Evolutionary conservation across 2,888 invertebrate species (phyloP), one percentile per base, ranked within the genome.

Genomic region (Epinotia bilunana): DNA sequence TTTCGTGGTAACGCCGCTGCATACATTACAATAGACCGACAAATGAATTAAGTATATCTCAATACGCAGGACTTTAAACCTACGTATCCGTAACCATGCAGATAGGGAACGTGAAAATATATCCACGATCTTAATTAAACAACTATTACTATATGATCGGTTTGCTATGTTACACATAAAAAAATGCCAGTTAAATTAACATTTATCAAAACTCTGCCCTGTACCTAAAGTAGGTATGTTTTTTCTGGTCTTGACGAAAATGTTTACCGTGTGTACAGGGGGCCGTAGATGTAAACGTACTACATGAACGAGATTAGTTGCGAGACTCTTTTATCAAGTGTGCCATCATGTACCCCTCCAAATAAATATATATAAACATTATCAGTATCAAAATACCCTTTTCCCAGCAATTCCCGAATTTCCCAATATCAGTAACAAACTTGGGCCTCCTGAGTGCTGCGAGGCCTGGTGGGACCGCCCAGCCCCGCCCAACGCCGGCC

Each of bases 401-500:
- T 73, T 53, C 64, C 74, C 49, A 49, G 28, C 63, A 64, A 70
- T 70, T 74, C 70, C 74, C 74, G 70, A 74, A 74, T 70, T 74
- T 70, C 46, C 70, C 57, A 69, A 69, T 62, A 72, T 72, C 68
- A 23, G 71, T 73, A 77, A 88, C 88, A 86, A 74, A 74, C 64
- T 74, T 74, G 87, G 88, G 86, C 84, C 80, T 75, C 74, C 82
- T 69, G 84, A 88, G 88, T 88, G 88, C 88, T 85, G 90, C 91
- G 92, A 92, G 89, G 90, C 83, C 91, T 85, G 77, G 79, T 87
- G 87, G 91, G 88, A 83, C 89, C 88, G 88, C 86, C 90, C 85
- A 78, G 71, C 74, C 82, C 88, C 93, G 93, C 93, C 93, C 84
- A 89, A 81, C 77, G 18, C 65, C 81, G 58, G 85, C 86, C 90